Base-by-base conservation (phyloP, 2,888 invertebrate species). In the Tiphia femorata region DNA sequence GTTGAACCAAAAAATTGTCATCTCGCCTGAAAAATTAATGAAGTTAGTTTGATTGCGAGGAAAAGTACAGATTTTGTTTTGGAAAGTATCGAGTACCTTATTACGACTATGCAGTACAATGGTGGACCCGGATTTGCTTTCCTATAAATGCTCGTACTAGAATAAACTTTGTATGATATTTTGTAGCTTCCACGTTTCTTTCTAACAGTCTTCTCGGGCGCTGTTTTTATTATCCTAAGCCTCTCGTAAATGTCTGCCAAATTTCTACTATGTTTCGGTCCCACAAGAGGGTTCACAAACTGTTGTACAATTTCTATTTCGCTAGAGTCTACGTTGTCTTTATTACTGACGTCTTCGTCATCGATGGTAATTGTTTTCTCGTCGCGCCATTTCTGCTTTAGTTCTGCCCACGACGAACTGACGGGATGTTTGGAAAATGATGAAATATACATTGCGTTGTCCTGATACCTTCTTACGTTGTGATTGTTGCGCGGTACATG, bases 361-460 rank as follows among this genome's bases (percentile, higher is more conserved):
- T 82, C 81, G 30, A 83, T 82, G 1, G 79, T 80, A 4, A 83
- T 83, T 0, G 80, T 83, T 41, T 76, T 78, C 19, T 77, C 78
- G 4, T 83, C 83, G 12, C 71, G 70, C 81, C 81, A 82, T 46
- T 73, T 81, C 38, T 66, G 68, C 44, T 81, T 83, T 12, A 81
- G 56, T 42, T 83, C 80, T 0, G 67, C 25, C 83, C 83, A 83
- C 0, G 82, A 75, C 0, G 60, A 58, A 21, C 68, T 61, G n/a
- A 70, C 76, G 3, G 76, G 66, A 4, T 70, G 25, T 53, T 70
- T 76, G 20, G 55, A 59, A 30, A 80, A 82, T 0, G 79, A 68
- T 1, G 77, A 55, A 16, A 67, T 55, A 50, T 58, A 54, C 17
- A 40, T 3, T 3, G 55, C 47, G 0, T 57, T 46, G 0, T 48